Evolutionary conservation across 2,797 vertebrate genomes (phyloP).

Genomic region (Hypotaenidia philippensis): DNA sequence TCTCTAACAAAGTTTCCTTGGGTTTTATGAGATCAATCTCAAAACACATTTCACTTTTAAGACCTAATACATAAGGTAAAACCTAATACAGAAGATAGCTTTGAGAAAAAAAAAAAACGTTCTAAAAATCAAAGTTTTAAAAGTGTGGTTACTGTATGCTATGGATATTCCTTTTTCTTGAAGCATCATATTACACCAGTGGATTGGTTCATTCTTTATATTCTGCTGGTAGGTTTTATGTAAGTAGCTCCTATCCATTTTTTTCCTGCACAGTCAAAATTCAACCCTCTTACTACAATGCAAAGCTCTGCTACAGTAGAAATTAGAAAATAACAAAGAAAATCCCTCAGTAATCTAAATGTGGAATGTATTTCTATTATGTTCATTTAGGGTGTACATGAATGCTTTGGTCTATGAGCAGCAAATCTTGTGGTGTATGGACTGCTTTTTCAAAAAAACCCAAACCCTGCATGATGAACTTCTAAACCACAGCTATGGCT

Average conservation of each 20-base stretch:
- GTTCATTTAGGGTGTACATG: background rate
- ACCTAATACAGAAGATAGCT: background rate
- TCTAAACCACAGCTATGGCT: background rate
- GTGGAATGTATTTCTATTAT: background rate
- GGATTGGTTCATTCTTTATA: background rate
- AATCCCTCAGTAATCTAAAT: background rate
- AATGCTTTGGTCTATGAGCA: background rate
- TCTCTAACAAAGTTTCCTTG: background rate
- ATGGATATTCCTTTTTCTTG: background rate
- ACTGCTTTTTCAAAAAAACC: background rate
- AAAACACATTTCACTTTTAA: background rate
- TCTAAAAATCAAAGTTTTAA: background rate
- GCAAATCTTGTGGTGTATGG: background rate
- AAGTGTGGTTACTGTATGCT: background rate
- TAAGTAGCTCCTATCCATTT: background rate
- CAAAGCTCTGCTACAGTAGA: background rate
- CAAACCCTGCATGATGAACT: background rate
- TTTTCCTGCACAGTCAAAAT: background rate
- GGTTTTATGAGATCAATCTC: background rate
- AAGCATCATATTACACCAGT: rapidly evolving
- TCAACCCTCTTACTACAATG: background rate
- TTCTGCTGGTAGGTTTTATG: background rate
- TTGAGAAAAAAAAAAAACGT: background rate
- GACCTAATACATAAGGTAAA: background rate
- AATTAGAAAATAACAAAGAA: background rate